These are phyloP conservation scores for Hyperopisus bebe DNA, from an alignment of 2,113 vertebrate genomes.

Conservation along the genomic window DNA sequence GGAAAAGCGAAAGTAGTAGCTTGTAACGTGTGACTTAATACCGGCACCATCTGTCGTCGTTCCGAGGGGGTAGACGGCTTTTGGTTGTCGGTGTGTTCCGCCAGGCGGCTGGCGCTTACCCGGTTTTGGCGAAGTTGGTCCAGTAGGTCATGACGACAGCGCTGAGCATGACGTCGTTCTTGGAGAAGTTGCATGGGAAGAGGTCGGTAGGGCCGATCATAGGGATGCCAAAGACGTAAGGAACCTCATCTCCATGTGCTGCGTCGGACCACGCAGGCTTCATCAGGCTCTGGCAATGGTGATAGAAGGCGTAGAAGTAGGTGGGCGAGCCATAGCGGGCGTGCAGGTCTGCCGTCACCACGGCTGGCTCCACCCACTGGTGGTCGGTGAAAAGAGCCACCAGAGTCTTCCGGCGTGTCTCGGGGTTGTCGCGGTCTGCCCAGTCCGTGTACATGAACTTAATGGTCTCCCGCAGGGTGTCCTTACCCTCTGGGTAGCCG, in stretches of 20 bases:
- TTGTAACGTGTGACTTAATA: not conserved
- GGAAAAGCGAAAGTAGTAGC: not conserved
- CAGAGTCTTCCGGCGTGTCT: constrained; percentile 91
- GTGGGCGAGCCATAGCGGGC: constrained; percentile 95
- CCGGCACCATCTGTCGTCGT: not conserved
- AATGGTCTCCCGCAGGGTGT: constrained; percentile 93
- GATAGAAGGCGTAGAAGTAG: constrained; percentile 98
- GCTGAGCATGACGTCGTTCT: constrained; percentile 96
- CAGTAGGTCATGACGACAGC: constrained; percentile 99
- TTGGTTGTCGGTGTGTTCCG: not conserved
- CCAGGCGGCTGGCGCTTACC: constrained; percentile 65
- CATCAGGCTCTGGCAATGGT: constrained; percentile 99
- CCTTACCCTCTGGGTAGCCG: constrained; percentile 94
- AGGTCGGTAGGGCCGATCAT: constrained; percentile 97
- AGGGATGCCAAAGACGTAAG: constrained; percentile 93
- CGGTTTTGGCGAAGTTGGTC: constrained; percentile 99
- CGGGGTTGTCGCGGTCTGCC: constrained; percentile 94
- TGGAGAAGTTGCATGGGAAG: constrained; percentile 98
- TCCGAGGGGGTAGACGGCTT: not conserved
- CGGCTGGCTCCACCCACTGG: constrained; percentile 96
- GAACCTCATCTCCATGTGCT: constrained; percentile 94
- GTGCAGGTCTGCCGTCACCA: constrained; percentile 92
- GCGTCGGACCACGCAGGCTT: constrained; percentile 97
- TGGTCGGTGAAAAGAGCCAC: constrained; percentile 97
- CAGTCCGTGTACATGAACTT: constrained; percentile 99